Evolutionary conservation across 2,888 invertebrate genomes (phyloP), one percentile per base, ranked within the genome.

Genomic region (Stictocephala bisonia): DNA sequence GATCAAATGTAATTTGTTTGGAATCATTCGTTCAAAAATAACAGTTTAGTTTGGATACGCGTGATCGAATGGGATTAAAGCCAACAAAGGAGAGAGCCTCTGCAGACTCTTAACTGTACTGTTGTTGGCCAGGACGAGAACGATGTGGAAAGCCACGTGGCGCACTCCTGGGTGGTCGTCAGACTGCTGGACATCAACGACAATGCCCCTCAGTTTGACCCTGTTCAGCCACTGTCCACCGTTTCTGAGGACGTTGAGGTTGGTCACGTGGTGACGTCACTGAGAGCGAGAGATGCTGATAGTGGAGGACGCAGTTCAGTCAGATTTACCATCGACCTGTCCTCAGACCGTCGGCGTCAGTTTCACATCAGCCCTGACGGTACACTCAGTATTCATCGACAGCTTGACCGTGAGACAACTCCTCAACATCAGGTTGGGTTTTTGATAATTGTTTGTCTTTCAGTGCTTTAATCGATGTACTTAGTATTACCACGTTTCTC

Each of bases 361-460:
- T 97, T 97, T 84, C 92, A 93, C 58, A 97, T 97, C 78, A 95
- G 94, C 84, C 95, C 95, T 84, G 95, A 95, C 84, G 97, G 97
- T 24, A 95, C 95, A 0, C 96, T 97, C 0, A 94, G 94, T 77
- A 96, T 97, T 82, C 96, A 97, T 83, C 88, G 96, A 71, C 90
- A 92, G 6, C 86, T 97, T 74, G 97, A 97, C 84, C 89, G 97
- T 69, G 97, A 97, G 85, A 95, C 96, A 79, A 95, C 95, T 11
- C 95, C 96, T 0, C 87, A 95, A 56, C 97, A 97, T 88, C 96
- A 95, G 86, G 86, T 85, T 78, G 13, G 35, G 51, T 9, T 44
- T 26, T 66, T 7, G n/a, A 15, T 13, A 13, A 13, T 11, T n/a
- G 11, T 11, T 53, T 13, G 48, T 68, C n/a, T 4, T n/a, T 18